A percentile compares a stretch with the other conserved stretches of the same genome.
These are phyloP conservation scores for Aegithalos caudatus DNA, from an alignment of 2,113 vertebrate genomes.

Conservation along the genomic window DNA sequence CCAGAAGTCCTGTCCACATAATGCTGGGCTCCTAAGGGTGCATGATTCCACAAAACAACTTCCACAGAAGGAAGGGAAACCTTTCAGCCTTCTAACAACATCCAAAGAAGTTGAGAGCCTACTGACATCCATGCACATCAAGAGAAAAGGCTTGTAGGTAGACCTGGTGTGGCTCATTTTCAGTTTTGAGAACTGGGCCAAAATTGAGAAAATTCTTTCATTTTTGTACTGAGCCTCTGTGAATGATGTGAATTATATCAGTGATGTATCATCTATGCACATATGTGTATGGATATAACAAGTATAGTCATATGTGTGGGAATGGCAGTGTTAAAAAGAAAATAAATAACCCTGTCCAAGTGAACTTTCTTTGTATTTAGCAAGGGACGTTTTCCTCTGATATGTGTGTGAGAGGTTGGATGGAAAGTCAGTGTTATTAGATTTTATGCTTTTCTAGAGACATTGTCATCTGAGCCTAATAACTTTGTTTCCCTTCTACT, in stretches of 20 bases:
- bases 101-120: neutral
- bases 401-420: neutral
- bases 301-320: neutral
- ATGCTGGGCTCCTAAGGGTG: neutral
- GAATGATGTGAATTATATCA: neutral
- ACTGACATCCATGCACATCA: neutral
- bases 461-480: neutral
- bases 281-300: neutral
- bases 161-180: neutral
- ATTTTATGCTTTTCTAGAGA: conserved; percentile 30
- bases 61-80: neutral
- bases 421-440: conserved; percentile 13
- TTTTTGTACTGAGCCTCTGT: neutral
- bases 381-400: conserved; percentile 1
- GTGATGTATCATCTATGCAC: neutral
- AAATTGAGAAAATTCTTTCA: neutral
- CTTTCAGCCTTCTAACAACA: neutral
- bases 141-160: neutral
- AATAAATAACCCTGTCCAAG: neutral
- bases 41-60: neutral
- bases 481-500: neutral
- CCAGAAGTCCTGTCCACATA: neutral
- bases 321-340: neutral
- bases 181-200: neutral
- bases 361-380: neutral